Evolutionary conservation across 2,888 invertebrate species (phyloP).

Genomic region (Diaprepes abbreviatus): DNA sequence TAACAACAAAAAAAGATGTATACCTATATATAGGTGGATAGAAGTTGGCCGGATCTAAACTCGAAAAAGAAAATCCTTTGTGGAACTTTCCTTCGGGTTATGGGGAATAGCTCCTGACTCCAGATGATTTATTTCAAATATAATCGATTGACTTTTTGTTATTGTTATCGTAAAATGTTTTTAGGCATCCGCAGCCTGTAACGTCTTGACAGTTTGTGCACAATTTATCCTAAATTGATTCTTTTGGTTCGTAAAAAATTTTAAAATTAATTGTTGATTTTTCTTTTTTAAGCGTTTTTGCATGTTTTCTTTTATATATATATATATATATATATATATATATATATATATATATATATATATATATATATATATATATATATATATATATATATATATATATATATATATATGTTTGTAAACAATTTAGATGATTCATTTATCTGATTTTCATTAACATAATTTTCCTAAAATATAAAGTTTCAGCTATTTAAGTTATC

Average conservation of each 20-base stretch:
- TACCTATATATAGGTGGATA: conserved; percentile 10
- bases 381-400: not conserved
- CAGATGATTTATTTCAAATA: conserved; percentile 38
- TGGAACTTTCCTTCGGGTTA: conserved; percentile 13
- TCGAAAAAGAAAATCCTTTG: conserved; percentile 22
- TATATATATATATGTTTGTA: not conserved
- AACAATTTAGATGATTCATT: too few relatives aligned
- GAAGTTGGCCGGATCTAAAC: not conserved
- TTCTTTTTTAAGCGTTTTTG: too few relatives aligned
- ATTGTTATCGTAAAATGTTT: conserved; percentile 21
- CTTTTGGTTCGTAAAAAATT: too few relatives aligned
- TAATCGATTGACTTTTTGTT: conserved; percentile 40
- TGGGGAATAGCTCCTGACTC: conserved; percentile 9
- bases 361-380: not conserved
- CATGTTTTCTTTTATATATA: too few relatives aligned
- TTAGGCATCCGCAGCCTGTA: not conserved
- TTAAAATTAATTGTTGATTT: too few relatives aligned
- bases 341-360: not conserved
- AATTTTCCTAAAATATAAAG: too few relatives aligned
- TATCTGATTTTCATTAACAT: too few relatives aligned
- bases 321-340: too few relatives aligned
- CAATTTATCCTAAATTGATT: not conserved
- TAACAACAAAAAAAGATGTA: conserved; percentile 17
- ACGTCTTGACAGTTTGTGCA: not conserved
- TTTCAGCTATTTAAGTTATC: too few relatives aligned